Evolutionary conservation across 2,888 invertebrate species (phyloP), one percentile per base, ranked within the genome.

Genomic region (Acanthopleura granulata): DNA sequence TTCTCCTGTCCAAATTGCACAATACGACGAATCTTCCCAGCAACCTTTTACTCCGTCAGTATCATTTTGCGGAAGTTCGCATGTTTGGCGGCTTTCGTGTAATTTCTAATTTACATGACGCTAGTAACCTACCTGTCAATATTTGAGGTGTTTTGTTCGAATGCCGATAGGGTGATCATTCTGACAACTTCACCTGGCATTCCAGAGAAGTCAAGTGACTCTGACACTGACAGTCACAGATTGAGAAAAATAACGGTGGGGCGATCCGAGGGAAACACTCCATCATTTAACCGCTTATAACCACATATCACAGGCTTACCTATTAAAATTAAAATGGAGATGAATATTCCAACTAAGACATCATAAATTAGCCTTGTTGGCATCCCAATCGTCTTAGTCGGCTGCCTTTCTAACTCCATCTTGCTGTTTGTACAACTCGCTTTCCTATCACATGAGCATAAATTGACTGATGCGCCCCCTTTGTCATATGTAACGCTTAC

Each of bases 401-500:
- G 57, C 22, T 57, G 57, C 22, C 57, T 18, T 57, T 57, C 57
- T 12, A 57, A 22, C 57, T 57, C 57, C 57, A 57, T 57, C 57
- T 57, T 57, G 57, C 40, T 40, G 40, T 40, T 40, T 40, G 40
- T 40, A 40, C 40, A 9, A 40, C 40, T 40, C 40, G 40, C 9
- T 40, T 40, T 40, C 40, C 40, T n/a, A 57, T 57, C 57, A 57
- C 57, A 57, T 57, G 57, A 57, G 57, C 57, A 57, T 57, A 57
- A 57, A 40, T 40, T 40, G 40, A 40, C 40, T 9, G 40, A 40
- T 3, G 40, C 40, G 40, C 40, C 40, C 40, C 40, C 40, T 40
- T 6, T 40, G 4, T 9, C 40, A 40, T 9, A n/a, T 40, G 3
- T 40, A 40, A 40, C 40, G 40, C 18, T 57, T 57, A 57, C 22